phyloP scores from a whole-genome alignment of 2,113 vertebrate species.

The Struthio camelus region DNA sequence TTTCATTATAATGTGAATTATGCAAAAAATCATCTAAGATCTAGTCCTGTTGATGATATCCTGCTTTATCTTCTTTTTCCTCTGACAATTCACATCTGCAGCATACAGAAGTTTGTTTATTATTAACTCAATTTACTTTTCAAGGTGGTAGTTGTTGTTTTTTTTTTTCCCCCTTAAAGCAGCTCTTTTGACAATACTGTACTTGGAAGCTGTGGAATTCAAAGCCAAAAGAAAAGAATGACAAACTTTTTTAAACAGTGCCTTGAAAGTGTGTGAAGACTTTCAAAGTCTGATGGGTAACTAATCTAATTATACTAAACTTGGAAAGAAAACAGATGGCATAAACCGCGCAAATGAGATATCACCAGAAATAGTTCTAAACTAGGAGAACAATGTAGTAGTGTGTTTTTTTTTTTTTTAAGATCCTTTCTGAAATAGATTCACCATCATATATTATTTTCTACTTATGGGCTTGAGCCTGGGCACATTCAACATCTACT shows the following conservation, averaged over 20 bases:
- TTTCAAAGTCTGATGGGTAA: slow-evolving; percentile 50
- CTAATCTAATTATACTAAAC: slow-evolving; percentile 60
- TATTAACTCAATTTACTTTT: slow-evolving; percentile 68
- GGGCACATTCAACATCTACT: neutral
- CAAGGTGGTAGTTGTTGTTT: slow-evolving; percentile 32
- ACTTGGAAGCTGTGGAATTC: slow-evolving; percentile 3
- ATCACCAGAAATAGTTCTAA: slow-evolving; percentile 36
- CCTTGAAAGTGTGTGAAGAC: slow-evolving; percentile 51
- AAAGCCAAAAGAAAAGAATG: slow-evolving; percentile 16
- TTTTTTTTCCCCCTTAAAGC: neutral
- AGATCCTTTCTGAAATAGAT: slow-evolving; percentile 24
- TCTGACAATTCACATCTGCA: slow-evolving; percentile 67
- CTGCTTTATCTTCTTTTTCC: slow-evolving; percentile 69
- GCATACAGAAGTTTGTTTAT: slow-evolving; percentile 68
- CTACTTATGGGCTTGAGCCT: neutral
- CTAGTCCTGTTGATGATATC: slow-evolving; percentile 69
- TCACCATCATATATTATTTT: neutral
- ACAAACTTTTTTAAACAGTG: too few relatives aligned
- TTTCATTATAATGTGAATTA: slow-evolving; percentile 76
- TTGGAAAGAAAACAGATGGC: slow-evolving; percentile 65
- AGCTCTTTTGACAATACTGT: slow-evolving; percentile 16
- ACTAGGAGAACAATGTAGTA: slow-evolving; percentile 8
- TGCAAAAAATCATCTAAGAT: slow-evolving; percentile 66
- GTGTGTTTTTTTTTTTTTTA: neutral
- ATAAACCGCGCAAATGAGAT: slow-evolving; percentile 48